phyloP scores from a whole-genome alignment of 1,140 invertebrate species.

The Leptopilina boulardi region DNA sequence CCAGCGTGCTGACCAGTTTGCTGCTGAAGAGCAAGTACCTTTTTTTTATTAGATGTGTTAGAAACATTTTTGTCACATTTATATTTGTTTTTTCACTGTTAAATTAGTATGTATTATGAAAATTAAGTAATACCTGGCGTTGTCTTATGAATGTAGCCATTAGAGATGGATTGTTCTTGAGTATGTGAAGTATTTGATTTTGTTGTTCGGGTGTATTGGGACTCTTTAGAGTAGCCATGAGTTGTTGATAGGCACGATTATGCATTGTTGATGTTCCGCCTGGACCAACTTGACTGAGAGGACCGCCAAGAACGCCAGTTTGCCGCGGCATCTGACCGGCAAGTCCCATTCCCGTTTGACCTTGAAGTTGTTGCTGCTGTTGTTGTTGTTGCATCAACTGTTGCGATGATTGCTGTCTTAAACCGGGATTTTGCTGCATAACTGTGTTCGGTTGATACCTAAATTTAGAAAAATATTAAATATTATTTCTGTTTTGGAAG shows the following conservation, averaged over 20 bases:
- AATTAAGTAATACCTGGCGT: slow-evolving; percentile 83
- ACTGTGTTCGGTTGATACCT: slow-evolving; percentile 69
- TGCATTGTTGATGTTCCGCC: slow-evolving; percentile 73
- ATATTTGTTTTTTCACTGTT: too few species aligned
- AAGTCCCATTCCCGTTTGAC: slow-evolving; percentile 71
- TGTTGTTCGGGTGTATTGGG: slow-evolving; percentile 95
- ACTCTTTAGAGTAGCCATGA: slow-evolving; percentile 92
- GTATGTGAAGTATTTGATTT: slow-evolving; percentile 92
- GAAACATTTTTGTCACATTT: slow-evolving; percentile 34
- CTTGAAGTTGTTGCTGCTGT: slow-evolving; percentile 73
- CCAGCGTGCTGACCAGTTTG: slow-evolving; percentile 68
- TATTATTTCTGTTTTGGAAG: too few species aligned
- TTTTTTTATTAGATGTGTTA: slow-evolving; percentile 51
- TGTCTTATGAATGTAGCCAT: slow-evolving; percentile 98
- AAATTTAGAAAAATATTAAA: too few species aligned
- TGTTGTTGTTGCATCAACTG: slow-evolving; percentile 71
- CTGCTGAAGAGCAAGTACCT: slow-evolving; percentile 67
- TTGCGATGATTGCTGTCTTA: slow-evolving; percentile 74
- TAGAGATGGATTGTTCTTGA: slow-evolving; percentile 95
- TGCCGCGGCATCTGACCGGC: slow-evolving; percentile 72
- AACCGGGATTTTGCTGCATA: slow-evolving; percentile 72
- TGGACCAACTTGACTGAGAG: slow-evolving; percentile 68
- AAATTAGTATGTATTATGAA: too few species aligned
- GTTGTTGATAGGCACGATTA: slow-evolving; percentile 90
- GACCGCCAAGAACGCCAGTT: slow-evolving; percentile 72